Base-by-base conservation (phyloP, 1,140 invertebrate species). In the Riptortus pedestris region DNA sequence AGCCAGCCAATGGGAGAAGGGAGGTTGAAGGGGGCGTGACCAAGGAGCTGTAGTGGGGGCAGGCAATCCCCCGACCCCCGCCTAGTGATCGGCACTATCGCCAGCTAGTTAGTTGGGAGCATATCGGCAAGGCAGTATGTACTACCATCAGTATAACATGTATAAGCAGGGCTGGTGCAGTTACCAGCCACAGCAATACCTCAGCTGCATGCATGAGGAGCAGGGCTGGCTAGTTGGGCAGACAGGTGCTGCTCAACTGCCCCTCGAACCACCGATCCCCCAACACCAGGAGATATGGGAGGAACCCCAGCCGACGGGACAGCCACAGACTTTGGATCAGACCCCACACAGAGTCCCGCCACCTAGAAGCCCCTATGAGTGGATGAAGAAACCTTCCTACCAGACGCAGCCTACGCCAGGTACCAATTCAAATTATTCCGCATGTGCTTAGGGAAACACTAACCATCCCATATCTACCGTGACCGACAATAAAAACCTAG, bases 301-400 rank as follows among this genome's bases (percentile, higher is more conserved):
- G n/a, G 16, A 16, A 27, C 33, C 27, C 29, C 27, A 7, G 27
- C 16, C 45, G 20, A 28, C 57, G 28, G 29, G 48, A 51, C 33
- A 47, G 24, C 58, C 58, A 4, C 57, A 27, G 11, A 51, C 51
- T 14, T 38, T 43, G 43, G 62, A 64, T 5, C 60, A 62, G 57
- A 33, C 33, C n/a, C 48, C 47, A 14, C 62, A 67, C 22, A 22
- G 80, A 71, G 86, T 88, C 16, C 77, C 82, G 7, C 82, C 84
- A 1, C 81, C 82, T 16, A 78, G 86, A 16, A 88, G 85, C 60
- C 90, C 89, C 0, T 92, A 83, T 72, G 89, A 91, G 67, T 93
- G 90, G 90, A 92, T 93, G 83, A 91, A 88, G 72, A 91, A 89
- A 73, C 84, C 86, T 0, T 84, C 85, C 11, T 91, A 91, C 73